These are phyloP conservation scores for Cacoxenus indagator DNA, from an alignment of 2,888 invertebrate species.

Conservation along the genomic window DNA sequence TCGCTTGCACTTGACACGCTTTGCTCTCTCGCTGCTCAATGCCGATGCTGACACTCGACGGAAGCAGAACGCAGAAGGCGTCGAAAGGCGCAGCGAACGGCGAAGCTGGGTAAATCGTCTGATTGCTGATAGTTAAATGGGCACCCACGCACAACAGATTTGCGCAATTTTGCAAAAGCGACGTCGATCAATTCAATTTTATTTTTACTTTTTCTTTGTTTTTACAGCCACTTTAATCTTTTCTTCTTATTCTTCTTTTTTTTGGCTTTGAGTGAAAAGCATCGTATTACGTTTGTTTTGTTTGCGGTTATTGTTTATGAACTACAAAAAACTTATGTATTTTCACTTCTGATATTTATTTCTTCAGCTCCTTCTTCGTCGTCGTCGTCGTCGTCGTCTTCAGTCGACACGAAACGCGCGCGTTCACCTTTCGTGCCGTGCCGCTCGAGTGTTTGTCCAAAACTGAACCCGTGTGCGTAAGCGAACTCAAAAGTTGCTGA, in stretches of 20 bases:
- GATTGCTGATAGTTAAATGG: slow-evolving; percentile 1
- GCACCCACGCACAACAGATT: slow-evolving; percentile 19
- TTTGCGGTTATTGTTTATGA: slow-evolving; percentile 28
- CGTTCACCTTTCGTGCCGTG: slow-evolving; percentile 67
- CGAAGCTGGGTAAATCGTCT: background rate
- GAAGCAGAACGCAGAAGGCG: background rate
- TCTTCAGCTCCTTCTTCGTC: background rate
- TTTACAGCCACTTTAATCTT: too few species aligned
- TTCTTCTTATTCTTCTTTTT: too few species aligned
- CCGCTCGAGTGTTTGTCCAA: slow-evolving; percentile 70
- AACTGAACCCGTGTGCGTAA: slow-evolving; percentile 55
- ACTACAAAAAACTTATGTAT: background rate
- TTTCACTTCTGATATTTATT: background rate
- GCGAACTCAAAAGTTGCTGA: too few species aligned
- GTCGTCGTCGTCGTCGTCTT: slow-evolving; percentile 16
- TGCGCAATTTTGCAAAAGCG: background rate
- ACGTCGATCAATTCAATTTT: slow-evolving; percentile 2
- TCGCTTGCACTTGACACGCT: slow-evolving; percentile 31
- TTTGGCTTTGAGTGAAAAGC: too few species aligned
- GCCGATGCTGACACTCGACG: slow-evolving; percentile 27
- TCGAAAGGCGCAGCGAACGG: background rate
- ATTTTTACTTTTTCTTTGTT: too few species aligned
- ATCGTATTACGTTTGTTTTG: too few species aligned
- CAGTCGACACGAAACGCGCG: slow-evolving; percentile 62
- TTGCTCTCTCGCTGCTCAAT: slow-evolving; percentile 11